Base-by-base conservation (phyloP, 2,888 invertebrate species). In the Nomada ruficornis region DNA sequence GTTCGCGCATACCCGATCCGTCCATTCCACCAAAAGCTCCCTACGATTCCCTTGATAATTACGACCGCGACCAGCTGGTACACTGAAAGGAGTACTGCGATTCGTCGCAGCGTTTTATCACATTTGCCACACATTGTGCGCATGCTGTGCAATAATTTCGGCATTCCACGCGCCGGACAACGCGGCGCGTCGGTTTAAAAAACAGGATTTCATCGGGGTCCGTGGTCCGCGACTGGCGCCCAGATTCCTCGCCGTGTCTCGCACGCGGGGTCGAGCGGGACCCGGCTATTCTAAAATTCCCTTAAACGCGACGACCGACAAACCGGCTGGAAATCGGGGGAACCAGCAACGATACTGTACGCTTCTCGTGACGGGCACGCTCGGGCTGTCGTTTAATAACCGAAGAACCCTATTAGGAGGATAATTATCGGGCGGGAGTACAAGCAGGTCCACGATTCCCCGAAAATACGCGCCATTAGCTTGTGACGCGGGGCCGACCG, bases 261-360 rank as follows among this genome's bases (percentile, higher is more conserved):
- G 54, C 13, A 52, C 20, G 23, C 50, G 15, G 64, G 23, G 68
- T 20, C 50, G 13, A 23, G 15, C 47, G 29, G 29, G 64, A 13
- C 13, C n/a, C 44, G 23, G 67, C 67, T 74, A 55, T 78, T 78
- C 78, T 57, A 78, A 78, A 78, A 74, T 78, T 68, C 36, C 68
- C 74, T 74, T 50, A 68, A 79, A 63, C 42, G 78, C 18, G 18
- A 36, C 64, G 50, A 15, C 50, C 29, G 18, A 2, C 10, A 50
- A 52, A 64, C 47, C 55, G 59, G 59, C n/a, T 50, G 67, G 67
- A 42, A 67, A 62, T 67, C 42, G 36, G 52, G 15, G 9, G 44
- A 44, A 20, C 15, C 44, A 55, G 20, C 50, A 73, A 67, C 60
- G 77, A 57, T 59, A 59, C 63, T 29, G 69, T 57, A 50, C 69